A percentile compares a stretch with the other conserved stretches of the same genome.
Evolutionary conservation across 2,888 invertebrate genomes (phyloP).

Genomic region (Andricus quercusramuli): DNA sequence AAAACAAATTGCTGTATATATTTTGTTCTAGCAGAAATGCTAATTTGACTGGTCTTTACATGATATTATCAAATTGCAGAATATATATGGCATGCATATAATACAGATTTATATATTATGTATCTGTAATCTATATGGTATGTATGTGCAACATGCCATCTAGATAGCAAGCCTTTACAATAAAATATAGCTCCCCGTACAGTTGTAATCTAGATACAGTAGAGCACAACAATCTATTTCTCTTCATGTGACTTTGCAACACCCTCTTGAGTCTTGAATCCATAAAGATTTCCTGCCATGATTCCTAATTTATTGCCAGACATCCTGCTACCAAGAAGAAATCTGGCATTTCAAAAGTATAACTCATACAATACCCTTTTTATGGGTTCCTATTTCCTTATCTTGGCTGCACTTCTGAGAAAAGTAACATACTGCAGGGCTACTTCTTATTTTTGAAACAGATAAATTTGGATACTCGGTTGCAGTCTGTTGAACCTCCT

Average conservation of each 20-base stretch:
- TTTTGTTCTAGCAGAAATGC: no score
- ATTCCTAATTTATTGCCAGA: slow-evolving; percentile 32
- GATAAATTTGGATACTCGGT: slow-evolving; percentile 25
- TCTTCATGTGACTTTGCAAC: slow-evolving; percentile 32
- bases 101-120: background rate
- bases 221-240: slow-evolving; percentile 19
- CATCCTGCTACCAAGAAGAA: slow-evolving; percentile 39
- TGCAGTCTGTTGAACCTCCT: slow-evolving; percentile 31
- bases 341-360: slow-evolving; percentile 10
- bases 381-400: slow-evolving; percentile 27
- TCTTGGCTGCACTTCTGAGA: slow-evolving; percentile 32
- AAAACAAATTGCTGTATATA: no score
- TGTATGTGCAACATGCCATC: background rate
- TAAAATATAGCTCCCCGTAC: slow-evolving; percentile 20
- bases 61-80: no score
- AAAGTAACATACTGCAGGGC: slow-evolving; percentile 19
- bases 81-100: background rate
- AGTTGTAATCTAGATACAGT: slow-evolving; percentile 25
- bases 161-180: slow-evolving; percentile 16
- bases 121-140: background rate
- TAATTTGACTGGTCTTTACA: no score
- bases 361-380: slow-evolving; percentile 34
- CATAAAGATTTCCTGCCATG: slow-evolving; percentile 32
- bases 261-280: slow-evolving; percentile 9
- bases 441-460: slow-evolving; percentile 25